phyloP scores from a whole-genome alignment of 2,113 vertebrate genomes.

The Sinocyclocheilus grahami region DNA sequence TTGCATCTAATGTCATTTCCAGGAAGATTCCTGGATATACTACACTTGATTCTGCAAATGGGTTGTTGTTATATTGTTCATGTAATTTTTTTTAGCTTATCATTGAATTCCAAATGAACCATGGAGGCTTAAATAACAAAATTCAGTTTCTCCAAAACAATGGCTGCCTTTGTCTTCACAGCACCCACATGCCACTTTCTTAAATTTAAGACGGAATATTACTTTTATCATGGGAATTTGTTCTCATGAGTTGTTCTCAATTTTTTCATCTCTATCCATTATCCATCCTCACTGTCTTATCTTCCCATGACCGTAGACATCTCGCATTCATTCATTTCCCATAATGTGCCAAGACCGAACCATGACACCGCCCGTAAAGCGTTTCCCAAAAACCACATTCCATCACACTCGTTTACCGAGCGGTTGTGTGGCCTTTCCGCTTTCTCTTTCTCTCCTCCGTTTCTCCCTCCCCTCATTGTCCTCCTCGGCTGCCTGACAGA shows the following conservation, averaged over 20 bases:
- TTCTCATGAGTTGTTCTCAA: no score
- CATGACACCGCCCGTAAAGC: neutral
- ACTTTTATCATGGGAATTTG: neutral
- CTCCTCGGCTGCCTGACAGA: conserved; percentile 14
- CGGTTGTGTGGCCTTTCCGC: conserved; percentile 25
- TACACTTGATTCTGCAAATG: neutral
- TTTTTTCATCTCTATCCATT: neutral
- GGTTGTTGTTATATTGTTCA: neutral
- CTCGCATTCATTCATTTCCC: conserved; percentile 7
- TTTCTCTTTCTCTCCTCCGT: conserved; percentile 31
- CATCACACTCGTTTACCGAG: conserved; percentile 4
- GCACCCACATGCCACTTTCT: conserved; percentile 6
- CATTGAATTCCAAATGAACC: neutral
- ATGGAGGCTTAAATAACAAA: neutral
- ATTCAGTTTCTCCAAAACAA: neutral
- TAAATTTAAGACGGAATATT: neutral
- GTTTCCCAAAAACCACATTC: conserved; percentile 25
- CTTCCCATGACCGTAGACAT: neutral
- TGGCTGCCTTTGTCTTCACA: conserved; percentile 21
- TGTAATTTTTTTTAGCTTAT: neutral
- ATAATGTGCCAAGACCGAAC: neutral
- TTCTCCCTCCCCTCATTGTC: conserved; percentile 50
- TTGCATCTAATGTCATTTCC: neutral
- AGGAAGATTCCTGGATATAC: neutral
- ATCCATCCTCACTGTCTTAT: neutral